phyloP scores from a whole-genome alignment of 2,888 invertebrate genomes.

The Tenthredo notha region DNA sequence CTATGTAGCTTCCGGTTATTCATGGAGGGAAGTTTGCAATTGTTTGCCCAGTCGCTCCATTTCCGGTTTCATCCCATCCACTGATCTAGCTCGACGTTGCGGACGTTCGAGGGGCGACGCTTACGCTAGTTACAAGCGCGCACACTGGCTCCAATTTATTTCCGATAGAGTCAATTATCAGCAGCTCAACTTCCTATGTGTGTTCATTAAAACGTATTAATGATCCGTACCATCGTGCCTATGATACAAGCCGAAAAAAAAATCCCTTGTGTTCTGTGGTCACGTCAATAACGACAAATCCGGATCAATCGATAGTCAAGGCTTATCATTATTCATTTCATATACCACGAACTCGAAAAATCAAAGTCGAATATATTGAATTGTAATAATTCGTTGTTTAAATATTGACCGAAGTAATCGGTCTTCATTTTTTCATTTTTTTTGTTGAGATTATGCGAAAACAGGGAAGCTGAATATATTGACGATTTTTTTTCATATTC shows the following conservation, averaged over 20 bases:
- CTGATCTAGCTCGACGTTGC: neutral
- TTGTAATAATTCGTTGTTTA: neutral
- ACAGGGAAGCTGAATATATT: neutral
- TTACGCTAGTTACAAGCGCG: constrained; percentile 25
- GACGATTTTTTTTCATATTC: neutral
- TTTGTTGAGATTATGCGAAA: neutral
- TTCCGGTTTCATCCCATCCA: constrained; percentile 65
- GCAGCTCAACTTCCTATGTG: constrained; percentile 59
- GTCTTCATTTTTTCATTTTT: neutral
- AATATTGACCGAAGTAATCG: neutral
- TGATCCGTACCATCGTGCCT: constrained; percentile 55
- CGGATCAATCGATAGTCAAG: neutral
- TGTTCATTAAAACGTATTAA: constrained; percentile 62
- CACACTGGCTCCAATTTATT: constrained; percentile 63
- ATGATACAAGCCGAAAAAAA: constrained; percentile 2
- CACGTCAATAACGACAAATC: constrained; percentile 13
- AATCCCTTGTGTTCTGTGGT: neutral
- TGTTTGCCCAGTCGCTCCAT: constrained; percentile 73
- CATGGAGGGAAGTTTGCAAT: constrained; percentile 73
- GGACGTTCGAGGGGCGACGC: constrained; percentile 31
- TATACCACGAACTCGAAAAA: neutral
- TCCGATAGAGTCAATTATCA: constrained; percentile 65
- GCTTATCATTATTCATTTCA: neutral
- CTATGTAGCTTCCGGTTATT: constrained; percentile 72
- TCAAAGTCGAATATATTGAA: neutral